Percentiles rank a stretch among this genome's conserved stretches.
Evolutionary conservation across 1,140 invertebrate genomes (phyloP).

Genomic region (Pomacea maculata): DNA sequence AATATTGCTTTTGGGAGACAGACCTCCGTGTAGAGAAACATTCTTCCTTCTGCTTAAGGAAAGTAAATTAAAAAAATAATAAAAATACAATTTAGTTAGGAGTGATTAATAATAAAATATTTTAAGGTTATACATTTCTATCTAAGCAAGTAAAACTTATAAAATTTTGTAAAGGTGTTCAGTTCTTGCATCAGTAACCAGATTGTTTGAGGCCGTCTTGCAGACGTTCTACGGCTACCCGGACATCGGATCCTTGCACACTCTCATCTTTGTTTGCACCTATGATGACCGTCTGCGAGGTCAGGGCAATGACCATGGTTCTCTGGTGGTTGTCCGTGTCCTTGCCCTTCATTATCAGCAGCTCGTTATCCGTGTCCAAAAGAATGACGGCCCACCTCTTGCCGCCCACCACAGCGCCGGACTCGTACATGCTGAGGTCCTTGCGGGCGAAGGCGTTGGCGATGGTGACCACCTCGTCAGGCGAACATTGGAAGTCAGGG

Average conservation of each 20-base stretch:
- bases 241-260: conserved; percentile 13
- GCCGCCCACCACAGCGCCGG: conserved; percentile 17
- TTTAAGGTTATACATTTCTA: too few species aligned
- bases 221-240: conserved; percentile 17
- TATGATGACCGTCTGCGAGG: conserved; percentile 19
- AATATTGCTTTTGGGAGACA: too few species aligned
- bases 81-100: too few species aligned
- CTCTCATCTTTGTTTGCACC: conserved; percentile 26
- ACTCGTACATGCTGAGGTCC: conserved; percentile 16
- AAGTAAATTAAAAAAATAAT: too few species aligned
- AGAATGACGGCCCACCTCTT: conserved; percentile 28
- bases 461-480: conserved; percentile 20
- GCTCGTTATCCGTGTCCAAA: conserved; percentile 8
- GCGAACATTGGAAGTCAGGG: conserved; percentile 1
- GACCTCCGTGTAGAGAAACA: too few species aligned
- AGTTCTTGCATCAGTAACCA: conserved; percentile 13
- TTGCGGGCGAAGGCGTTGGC: conserved; percentile 9
- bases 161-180: neutral
- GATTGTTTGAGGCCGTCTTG: conserved; percentile 25
- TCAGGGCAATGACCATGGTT: conserved; percentile 21
- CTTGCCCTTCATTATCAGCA: conserved; percentile 24
- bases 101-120: too few species aligned
- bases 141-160: too few species aligned
- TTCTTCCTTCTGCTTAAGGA: too few species aligned
- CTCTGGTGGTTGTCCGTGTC: conserved; percentile 22